These are phyloP conservation scores for Marmota flaviventris DNA, from an alignment of 2,113 vertebrate genomes.

Conservation along the genomic window DNA sequence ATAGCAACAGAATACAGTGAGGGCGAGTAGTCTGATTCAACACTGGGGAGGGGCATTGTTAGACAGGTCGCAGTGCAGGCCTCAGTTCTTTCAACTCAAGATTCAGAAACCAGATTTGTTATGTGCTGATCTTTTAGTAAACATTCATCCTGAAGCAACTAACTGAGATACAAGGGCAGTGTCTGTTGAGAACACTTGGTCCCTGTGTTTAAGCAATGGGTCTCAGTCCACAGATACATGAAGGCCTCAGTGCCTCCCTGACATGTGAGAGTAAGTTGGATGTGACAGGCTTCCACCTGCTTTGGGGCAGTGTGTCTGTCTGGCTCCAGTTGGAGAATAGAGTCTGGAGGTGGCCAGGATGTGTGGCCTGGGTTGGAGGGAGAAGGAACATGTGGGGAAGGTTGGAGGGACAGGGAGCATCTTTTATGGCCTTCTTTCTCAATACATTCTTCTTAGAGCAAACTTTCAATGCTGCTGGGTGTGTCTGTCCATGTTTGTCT, in stretches of 20 bases:
- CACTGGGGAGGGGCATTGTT: rapidly evolving
- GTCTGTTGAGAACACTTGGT: not conserved
- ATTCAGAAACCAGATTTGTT: not conserved
- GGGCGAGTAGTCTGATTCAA: not conserved
- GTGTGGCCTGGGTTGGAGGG: not conserved
- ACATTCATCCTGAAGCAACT: not conserved
- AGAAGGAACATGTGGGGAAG: rapidly evolving
- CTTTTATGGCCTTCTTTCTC: not conserved
- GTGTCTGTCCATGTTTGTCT: not conserved
- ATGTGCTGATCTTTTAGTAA: not conserved
- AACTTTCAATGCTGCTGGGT: not conserved
- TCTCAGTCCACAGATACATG: not conserved
- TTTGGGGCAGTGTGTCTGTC: not conserved
- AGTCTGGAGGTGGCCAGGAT: not conserved
- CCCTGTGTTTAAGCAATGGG: not conserved
- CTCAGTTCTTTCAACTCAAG: not conserved
- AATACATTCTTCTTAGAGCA: not conserved
- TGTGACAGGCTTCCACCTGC: not conserved
- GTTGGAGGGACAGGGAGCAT: not conserved
- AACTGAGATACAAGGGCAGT: not conserved
- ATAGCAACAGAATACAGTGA: not conserved
- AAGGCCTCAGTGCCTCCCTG: not conserved
- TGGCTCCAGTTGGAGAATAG: too few species aligned
- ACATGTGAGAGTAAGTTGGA: not conserved
- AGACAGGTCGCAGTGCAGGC: rapidly evolving